phyloP scores from a whole-genome alignment of 1,140 invertebrate species.

The Phymorhynchus buccinoides region DNA sequence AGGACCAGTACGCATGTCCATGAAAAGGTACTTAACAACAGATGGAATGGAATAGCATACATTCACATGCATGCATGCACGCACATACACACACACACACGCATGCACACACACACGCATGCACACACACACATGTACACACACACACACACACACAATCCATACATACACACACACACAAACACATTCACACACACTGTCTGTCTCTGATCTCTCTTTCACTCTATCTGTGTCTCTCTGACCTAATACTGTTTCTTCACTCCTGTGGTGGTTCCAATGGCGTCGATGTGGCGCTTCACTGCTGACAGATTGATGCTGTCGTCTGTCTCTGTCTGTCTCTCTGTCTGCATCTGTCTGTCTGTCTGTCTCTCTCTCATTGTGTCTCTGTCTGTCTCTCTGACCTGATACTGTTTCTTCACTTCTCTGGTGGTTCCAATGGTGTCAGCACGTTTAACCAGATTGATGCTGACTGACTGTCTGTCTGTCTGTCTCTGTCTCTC shows the following conservation, averaged over 20 bases:
- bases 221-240: no score
- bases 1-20: background rate
- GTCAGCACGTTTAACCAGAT: slow-evolving; percentile 78
- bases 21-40: no score
- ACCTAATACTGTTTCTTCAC: slow-evolving; percentile 77
- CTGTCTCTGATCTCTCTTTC: no score
- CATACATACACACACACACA: no score
- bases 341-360: no score
- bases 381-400: no score
- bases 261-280: slow-evolving; percentile 69
- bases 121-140: background rate
- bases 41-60: background rate
- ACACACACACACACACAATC: no score
- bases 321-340: no score
- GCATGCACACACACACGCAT: background rate
- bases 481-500: no score
- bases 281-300: slow-evolving; percentile 76
- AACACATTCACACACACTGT: no score
- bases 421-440: slow-evolving; percentile 69
- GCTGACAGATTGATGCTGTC: slow-evolving; percentile 78
- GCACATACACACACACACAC: slow-evolving; percentile 6
- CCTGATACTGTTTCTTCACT: slow-evolving; percentile 76
- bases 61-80: background rate
- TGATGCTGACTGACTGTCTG: no score
- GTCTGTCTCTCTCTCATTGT: no score